A percentile compares a stretch with the other conserved stretches of the same genome.
phyloP scores from a whole-genome alignment of 2,113 vertebrate species.

The Ptychochromis oligacanthus region DNA sequence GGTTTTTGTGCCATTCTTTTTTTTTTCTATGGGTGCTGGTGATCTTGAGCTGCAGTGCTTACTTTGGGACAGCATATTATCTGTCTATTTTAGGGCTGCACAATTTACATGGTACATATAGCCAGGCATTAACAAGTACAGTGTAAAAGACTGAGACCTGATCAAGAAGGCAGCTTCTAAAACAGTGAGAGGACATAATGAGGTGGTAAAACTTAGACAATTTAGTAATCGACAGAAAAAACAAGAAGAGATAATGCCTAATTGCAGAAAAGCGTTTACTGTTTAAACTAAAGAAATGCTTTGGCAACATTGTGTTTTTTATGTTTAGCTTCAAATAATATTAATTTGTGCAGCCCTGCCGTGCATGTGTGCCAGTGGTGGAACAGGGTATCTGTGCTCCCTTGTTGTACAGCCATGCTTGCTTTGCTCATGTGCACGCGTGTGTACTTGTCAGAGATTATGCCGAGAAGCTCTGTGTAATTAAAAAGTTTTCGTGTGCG shows the following conservation, averaged over 20 bases:
- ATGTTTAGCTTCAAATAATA: background rate
- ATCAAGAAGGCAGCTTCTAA: background rate
- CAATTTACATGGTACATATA: background rate
- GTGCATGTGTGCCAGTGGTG: slow-evolving; percentile 26
- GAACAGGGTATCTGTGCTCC: slow-evolving; percentile 17
- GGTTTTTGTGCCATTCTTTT: background rate
- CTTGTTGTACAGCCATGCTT: slow-evolving; percentile 53
- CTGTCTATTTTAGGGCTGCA: slow-evolving; percentile 43
- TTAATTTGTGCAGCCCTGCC: slow-evolving; percentile 32
- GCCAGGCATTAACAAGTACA: background rate
- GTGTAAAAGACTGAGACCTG: background rate
- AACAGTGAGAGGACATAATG: background rate
- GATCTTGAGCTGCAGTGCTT: slow-evolving; percentile 38
- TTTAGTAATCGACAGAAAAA: background rate
- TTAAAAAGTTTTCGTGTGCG: slow-evolving; percentile 35
- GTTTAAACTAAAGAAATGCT: background rate
- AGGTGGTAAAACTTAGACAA: background rate
- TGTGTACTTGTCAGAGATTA: slow-evolving; percentile 18
- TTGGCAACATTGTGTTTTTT: background rate
- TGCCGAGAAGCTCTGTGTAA: slow-evolving; percentile 35
- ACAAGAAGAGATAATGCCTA: background rate
- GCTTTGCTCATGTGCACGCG: slow-evolving; percentile 55
- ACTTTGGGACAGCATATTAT: background rate
- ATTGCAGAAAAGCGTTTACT: background rate
- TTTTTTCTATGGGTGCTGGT: slow-evolving; percentile 31